phyloP scores from a whole-genome alignment of 2,888 invertebrate species.

The Eristalinus sepulchralis region DNA sequence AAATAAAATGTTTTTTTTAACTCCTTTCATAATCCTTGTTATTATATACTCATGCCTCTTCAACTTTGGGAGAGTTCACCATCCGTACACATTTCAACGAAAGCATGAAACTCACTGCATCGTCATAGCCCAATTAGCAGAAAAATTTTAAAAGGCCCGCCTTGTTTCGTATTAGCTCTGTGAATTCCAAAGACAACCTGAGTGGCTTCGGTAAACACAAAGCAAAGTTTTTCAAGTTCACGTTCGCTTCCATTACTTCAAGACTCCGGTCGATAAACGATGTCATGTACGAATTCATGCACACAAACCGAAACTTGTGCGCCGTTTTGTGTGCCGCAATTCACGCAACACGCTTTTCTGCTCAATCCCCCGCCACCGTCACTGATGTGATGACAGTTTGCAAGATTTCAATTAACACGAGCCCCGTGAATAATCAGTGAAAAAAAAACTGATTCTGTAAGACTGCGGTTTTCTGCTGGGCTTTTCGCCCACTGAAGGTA shows the following conservation, averaged over 20 bases:
- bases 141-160: neutral
- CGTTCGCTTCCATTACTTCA: neutral
- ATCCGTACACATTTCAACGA: too few species aligned
- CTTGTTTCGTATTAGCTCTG: neutral
- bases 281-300: neutral
- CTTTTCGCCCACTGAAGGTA: neutral
- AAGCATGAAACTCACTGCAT: too few species aligned
- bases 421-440: slow-evolving; percentile 19
- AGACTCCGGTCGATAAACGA: neutral
- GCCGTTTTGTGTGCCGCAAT: neutral
- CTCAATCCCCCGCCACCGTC: neutral
- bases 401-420: slow-evolving; percentile 18
- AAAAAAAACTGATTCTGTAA: neutral
- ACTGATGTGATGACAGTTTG: slow-evolving; percentile 5
- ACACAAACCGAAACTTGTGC: neutral
- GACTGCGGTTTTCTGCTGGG: neutral
- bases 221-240: neutral
- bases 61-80: too few species aligned
- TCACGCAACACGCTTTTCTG: neutral
- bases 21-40: too few species aligned
- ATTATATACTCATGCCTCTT: too few species aligned
- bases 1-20: too few species aligned
- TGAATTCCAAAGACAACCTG: neutral
- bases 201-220: neutral
- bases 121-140: neutral